Evolutionary conservation across 2,797 vertebrate genomes (phyloP).

Genomic region (Coranthus polyacanthus): DNA sequence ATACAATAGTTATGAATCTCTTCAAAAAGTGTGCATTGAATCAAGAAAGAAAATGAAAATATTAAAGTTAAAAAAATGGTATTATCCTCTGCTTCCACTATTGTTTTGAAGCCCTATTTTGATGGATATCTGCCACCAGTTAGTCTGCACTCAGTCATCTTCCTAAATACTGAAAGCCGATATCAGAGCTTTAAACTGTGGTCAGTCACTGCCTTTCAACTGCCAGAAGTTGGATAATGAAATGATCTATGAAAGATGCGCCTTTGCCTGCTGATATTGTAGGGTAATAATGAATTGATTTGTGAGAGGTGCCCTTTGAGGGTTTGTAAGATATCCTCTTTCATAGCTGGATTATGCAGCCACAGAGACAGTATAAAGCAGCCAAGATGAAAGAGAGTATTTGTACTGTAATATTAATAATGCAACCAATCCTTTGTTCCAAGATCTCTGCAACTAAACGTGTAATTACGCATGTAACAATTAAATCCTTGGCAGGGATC

Average conservation of each 20-base stretch:
- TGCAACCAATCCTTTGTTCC: conserved; percentile 69
- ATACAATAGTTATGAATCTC: conserved; percentile 64
- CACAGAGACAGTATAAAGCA: conserved; percentile 56
- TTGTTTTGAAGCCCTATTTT: conserved; percentile 55
- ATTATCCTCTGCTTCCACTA: conserved; percentile 40
- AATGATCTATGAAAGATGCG: conserved; percentile 82
- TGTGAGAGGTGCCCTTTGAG: conserved; percentile 72
- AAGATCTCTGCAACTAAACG: conserved; percentile 74
- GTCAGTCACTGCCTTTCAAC: conserved; percentile 79
- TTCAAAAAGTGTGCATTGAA: conserved; percentile 31
- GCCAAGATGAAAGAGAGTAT: conserved; percentile 72
- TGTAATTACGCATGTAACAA: conserved; percentile 86
- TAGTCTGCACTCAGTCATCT: conserved; percentile 56
- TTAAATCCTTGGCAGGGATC: conserved; percentile 82
- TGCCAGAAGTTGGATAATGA: conserved; percentile 75
- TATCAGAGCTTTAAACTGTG: conserved; percentile 71
- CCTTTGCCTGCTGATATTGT: conserved; percentile 71
- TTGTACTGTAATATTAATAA: conserved; percentile 77
- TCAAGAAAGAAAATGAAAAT: conserved; percentile 46
- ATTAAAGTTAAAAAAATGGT: conserved; percentile 38
- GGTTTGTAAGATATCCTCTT: conserved; percentile 74
- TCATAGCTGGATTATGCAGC: conserved; percentile 74
- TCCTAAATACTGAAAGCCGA: conserved; percentile 76
- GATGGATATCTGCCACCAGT: conserved; percentile 68
- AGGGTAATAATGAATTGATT: conserved; percentile 84